Evolutionary conservation across 2,797 vertebrate genomes (phyloP).

Genomic region (Arrhamphus sclerolepis): DNA sequence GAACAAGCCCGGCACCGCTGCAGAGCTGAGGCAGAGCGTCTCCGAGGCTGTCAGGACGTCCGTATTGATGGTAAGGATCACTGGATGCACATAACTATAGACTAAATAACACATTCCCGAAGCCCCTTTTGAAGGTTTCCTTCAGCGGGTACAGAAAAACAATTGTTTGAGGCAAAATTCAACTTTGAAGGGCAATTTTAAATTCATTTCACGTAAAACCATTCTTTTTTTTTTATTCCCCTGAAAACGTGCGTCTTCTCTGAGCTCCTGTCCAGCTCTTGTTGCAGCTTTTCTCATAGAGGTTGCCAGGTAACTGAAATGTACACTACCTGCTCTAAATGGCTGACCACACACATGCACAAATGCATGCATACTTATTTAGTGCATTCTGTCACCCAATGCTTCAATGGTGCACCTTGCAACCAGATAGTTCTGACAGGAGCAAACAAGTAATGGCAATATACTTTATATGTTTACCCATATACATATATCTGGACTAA

Average conservation of each 20-base stretch:
- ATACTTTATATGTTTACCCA: no score
- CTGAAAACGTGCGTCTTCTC: neutral
- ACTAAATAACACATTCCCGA: no score
- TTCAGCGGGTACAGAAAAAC: neutral
- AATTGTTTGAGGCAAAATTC: neutral
- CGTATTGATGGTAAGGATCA: conserved; percentile 84
- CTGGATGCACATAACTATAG: no score
- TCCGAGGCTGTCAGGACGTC: conserved; percentile 94
- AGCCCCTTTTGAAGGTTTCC: no score
- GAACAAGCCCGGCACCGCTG: conserved; percentile 93
- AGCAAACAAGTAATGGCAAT: conserved; percentile 22
- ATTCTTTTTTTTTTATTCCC: neutral
- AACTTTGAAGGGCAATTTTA: neutral
- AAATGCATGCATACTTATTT: conserved; percentile 21
- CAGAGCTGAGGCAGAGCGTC: conserved; percentile 94
- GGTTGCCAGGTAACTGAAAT: conserved; percentile 75
- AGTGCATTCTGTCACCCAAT: conserved; percentile 52
- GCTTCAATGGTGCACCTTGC: conserved; percentile 41
- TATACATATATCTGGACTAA: no score
- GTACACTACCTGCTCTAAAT: conserved; percentile 44
- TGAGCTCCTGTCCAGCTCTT: conserved; percentile 15
- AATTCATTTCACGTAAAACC: neutral
- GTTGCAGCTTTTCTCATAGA: conserved; percentile 56
- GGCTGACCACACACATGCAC: conserved; percentile 16
- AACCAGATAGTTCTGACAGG: conserved; percentile 46